Evolutionary conservation across 2,113 vertebrate genomes (phyloP).

Genomic region (Geococcyx californianus): DNA sequence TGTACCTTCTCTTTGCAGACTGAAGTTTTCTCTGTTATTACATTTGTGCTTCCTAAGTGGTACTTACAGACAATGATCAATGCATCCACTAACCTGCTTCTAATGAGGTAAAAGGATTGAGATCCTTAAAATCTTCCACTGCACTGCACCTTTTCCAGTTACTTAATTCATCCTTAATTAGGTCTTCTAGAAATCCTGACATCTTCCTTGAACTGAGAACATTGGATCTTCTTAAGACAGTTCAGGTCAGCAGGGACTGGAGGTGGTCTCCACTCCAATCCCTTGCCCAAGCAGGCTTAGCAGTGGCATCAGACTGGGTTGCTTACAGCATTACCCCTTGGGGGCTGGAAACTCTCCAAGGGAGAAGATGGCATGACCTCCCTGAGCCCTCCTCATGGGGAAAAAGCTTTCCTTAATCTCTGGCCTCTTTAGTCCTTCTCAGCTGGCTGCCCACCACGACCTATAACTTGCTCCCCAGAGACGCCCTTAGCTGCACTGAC

Average conservation of each 20-base stretch:
- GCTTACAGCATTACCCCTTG: neutral
- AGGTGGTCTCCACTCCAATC: fast-evolving
- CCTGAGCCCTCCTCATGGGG: fast-evolving
- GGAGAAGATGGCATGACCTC: neutral
- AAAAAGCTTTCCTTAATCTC: neutral
- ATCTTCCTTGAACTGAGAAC: neutral
- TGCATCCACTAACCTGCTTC: neutral
- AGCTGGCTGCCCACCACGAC: neutral
- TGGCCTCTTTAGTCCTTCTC: neutral
- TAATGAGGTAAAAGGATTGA: neutral
- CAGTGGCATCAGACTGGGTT: fast-evolving
- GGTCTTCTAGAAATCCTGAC: neutral
- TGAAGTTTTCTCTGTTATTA: neutral
- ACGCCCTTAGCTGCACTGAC: fast-evolving
- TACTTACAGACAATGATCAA: neutral
- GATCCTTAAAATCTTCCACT: neutral
- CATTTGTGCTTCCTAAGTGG: neutral
- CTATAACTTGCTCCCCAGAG: neutral
- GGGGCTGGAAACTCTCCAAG: neutral
- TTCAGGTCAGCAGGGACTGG: neutral
- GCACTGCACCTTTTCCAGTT: neutral
- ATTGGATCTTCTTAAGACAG: neutral
- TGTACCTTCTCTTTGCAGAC: neutral
- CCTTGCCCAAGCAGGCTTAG: neutral
- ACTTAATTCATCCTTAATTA: neutral